Evolutionary conservation across 1,140 invertebrate genomes (phyloP).

Genomic region (Dolichoris vasculosae): DNA sequence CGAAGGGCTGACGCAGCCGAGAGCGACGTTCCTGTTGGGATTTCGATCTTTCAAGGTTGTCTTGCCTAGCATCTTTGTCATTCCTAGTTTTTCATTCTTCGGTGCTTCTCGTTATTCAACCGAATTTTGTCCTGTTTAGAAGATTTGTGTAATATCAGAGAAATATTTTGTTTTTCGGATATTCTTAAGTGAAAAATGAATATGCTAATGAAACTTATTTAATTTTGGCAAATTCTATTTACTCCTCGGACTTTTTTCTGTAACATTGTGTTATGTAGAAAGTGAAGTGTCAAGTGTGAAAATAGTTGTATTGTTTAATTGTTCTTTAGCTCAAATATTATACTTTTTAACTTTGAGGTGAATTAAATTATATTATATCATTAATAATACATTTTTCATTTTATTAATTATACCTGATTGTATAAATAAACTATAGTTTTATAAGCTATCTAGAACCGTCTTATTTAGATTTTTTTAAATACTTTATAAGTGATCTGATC

Average conservation of each 20-base stretch:
- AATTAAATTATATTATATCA: not conserved
- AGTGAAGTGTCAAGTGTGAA: not conserved
- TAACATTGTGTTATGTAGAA: too few species aligned
- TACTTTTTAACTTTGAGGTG: not conserved
- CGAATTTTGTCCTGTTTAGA: not conserved
- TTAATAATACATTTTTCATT: not conserved
- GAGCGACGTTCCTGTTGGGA: not conserved
- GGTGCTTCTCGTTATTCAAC: not conserved
- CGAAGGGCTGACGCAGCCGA: slow-evolving; percentile 4
- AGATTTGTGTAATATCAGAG: too few species aligned
- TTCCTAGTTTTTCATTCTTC: not conserved
- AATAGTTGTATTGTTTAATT: not conserved
- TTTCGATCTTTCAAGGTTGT: slow-evolving; percentile 2
- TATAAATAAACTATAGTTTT: not conserved
- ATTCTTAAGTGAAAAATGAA: not conserved
- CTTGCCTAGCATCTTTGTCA: not conserved
- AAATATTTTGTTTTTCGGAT: not conserved
- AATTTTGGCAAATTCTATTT: not conserved
- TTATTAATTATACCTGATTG: not conserved
- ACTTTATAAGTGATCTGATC: not conserved
- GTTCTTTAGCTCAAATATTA: not conserved
- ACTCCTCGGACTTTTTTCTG: too few species aligned
- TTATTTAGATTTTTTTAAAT: not conserved
- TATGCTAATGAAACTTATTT: not conserved
- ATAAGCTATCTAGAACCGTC: not conserved